Base-by-base conservation (phyloP, 2,888 invertebrate species). In the Lepeophtheirus nordmannii region DNA sequence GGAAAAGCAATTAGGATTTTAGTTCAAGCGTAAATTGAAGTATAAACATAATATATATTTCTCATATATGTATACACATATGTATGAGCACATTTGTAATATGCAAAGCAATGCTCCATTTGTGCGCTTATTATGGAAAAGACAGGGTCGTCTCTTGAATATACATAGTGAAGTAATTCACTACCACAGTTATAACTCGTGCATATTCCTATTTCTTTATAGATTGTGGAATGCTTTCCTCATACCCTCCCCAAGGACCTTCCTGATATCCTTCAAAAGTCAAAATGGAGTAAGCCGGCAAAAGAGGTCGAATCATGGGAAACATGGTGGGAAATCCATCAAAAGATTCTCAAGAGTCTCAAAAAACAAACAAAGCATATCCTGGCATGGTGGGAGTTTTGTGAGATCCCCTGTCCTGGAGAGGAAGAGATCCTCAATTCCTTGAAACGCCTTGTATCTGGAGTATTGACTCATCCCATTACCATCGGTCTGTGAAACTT, bases 181-280 rank as follows among this genome's bases (percentile, higher is more conserved):
- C 7, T 30, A 30, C 2, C 30, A 30, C 2, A 30, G 30, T 30
- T 30, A 7, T 30, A 30, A 30, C 30, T 5, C 7, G 30, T 30
- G 7, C 7, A 30, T 7, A 30, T 30, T 30, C 30, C 30, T 5
- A 30, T 30, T 30, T 30, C 30, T 30, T 2, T 1, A 17, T 38
- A 65, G 65, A 40, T 66, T n/a, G 60, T 66, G 7, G 66, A 66
- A 61, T 66, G 66, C 37, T 66, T 66, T 30, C 66, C 66, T 23
- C 23, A 66, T 60, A 66, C 66, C 9, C 37, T 66, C 58, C 60
- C 58, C n/a, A 66, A 66, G 10, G 46, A 58, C 5, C 53, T 66
- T 20, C 66, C 66, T 10, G 38, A 61, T 7, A 63, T 56, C 12
- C n/a, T 66, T 17, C 58, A 30, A 39, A 66, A 66, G 39, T 23